A percentile compares a stretch with the other conserved stretches of the same genome.
Evolutionary conservation across 2,888 invertebrate genomes (phyloP).

Genomic region (Homarus gammarus): DNA sequence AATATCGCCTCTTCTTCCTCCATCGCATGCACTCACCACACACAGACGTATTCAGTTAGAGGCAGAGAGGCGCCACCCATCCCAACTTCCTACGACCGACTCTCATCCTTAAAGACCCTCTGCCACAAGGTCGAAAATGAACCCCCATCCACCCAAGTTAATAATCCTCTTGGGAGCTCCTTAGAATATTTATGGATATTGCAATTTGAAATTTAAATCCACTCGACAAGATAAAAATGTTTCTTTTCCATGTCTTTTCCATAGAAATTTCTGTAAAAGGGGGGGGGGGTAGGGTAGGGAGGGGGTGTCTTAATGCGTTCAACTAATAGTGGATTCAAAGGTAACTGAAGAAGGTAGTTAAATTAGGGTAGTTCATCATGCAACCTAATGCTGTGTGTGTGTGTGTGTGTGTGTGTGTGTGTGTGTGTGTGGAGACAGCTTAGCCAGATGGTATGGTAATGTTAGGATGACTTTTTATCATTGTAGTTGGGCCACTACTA

Average conservation of each 20-base stretch:
- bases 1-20: conserved; percentile 53
- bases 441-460: not conserved
- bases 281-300: too few relatives aligned
- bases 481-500: too few relatives aligned
- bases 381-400: not conserved
- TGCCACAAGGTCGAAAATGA: not conserved
- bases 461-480: too few relatives aligned
- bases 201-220: conserved; percentile 73
- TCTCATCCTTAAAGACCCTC: not conserved
- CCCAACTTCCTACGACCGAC: not conserved
- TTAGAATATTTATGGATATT: conserved; percentile 72
- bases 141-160: conserved; percentile 13
- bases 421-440: not conserved
- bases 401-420: too few relatives aligned
- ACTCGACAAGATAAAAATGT: conserved; percentile 72
- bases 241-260: conserved; percentile 67
- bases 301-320: too few relatives aligned
- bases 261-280: conserved; percentile 42
- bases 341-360: conserved; percentile 34
- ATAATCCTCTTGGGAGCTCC: conserved; percentile 64
- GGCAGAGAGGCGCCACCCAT: conserved; percentile 27
- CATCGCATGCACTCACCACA: conserved; percentile 56
- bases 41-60: conserved; percentile 50
- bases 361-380: conserved; percentile 45
- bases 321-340: conserved; percentile 25